These are phyloP conservation scores for Druon quercuslanigerum DNA, from an alignment of 1,140 invertebrate species.

Conservation along the genomic window DNA sequence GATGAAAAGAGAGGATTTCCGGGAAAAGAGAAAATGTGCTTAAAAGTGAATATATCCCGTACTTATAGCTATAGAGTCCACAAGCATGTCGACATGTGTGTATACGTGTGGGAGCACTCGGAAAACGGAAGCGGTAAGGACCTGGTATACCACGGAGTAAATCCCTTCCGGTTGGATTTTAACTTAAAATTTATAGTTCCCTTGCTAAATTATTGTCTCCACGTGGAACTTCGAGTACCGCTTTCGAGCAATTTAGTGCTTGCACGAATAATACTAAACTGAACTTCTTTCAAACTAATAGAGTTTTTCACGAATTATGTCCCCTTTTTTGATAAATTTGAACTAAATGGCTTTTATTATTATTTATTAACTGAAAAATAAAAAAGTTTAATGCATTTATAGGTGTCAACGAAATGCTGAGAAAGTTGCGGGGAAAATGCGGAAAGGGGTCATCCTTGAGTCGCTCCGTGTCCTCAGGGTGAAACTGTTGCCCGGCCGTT, in stretches of 20 bases:
- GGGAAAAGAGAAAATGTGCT: constrained; percentile 40
- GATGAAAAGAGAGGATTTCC: constrained; percentile 31
- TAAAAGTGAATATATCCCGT: constrained; percentile 34
- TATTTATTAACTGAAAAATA: no score
- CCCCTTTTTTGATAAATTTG: no score
- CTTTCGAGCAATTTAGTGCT: constrained; percentile 50
- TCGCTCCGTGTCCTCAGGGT: no score
- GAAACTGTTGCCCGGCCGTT: no score
- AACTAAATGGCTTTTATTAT: no score
- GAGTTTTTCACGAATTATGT: no score
- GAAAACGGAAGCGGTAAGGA: constrained; percentile 51
- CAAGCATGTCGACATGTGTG: constrained; percentile 6
- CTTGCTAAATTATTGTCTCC: constrained; percentile 62
- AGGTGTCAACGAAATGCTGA: no score
- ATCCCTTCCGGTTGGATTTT: constrained; percentile 66
- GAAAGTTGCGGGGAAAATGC: no score
- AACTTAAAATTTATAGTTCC: constrained; percentile 66
- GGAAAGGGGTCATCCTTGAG: no score
- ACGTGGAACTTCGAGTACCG: constrained; percentile 46
- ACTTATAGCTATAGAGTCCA: constrained; percentile 11
- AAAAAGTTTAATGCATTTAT: no score
- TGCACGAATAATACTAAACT: constrained; percentile 63
- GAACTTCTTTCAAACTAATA: constrained; percentile 46
- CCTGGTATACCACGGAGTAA: constrained; percentile 57
- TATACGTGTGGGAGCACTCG: constrained; percentile 24